Evolutionary conservation across 2,797 vertebrate genomes (phyloP).

Genomic region (Sternotherus odoratus): DNA sequence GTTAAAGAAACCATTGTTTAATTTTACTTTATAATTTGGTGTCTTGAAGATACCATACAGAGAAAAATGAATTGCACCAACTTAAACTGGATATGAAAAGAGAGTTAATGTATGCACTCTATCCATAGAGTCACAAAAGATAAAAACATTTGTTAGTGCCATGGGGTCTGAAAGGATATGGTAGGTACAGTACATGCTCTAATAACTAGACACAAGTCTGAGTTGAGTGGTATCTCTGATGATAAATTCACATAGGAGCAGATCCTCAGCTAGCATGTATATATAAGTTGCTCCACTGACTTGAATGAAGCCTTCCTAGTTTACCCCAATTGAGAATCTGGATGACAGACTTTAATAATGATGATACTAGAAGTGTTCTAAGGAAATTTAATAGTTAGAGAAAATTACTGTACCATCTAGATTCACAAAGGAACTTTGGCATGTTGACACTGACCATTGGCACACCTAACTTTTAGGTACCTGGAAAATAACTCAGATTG

Average conservation of each 20-base stretch:
- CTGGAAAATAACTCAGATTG: too few relatives aligned
- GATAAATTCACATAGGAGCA: not conserved
- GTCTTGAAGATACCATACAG: not conserved
- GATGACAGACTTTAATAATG: not conserved
- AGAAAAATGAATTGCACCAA: not conserved
- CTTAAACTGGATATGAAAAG: not conserved
- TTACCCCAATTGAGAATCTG: not conserved
- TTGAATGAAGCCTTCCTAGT: not conserved
- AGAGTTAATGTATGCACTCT: slow-evolving; percentile 33
- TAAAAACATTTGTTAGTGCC: slow-evolving; percentile 42
- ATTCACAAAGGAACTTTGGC: too few relatives aligned
- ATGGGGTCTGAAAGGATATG: slow-evolving; percentile 7
- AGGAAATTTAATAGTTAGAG: not conserved
- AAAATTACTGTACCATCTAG: not conserved
- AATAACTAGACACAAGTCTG: not conserved
- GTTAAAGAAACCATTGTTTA: not conserved
- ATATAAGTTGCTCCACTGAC: not conserved
- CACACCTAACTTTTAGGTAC: too few relatives aligned
- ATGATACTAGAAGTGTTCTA: not conserved
- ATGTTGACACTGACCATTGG: too few relatives aligned
- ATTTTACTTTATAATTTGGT: slow-evolving; percentile 6
- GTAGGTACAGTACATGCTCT: slow-evolving; percentile 19
- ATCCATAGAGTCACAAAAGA: slow-evolving; percentile 1
- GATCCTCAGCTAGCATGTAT: not conserved
- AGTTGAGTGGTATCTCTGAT: not conserved